Evolutionary conservation across 2,113 vertebrate genomes (phyloP), one percentile per base, ranked within the genome.

Genomic region (Neolamprologus devosi): DNA sequence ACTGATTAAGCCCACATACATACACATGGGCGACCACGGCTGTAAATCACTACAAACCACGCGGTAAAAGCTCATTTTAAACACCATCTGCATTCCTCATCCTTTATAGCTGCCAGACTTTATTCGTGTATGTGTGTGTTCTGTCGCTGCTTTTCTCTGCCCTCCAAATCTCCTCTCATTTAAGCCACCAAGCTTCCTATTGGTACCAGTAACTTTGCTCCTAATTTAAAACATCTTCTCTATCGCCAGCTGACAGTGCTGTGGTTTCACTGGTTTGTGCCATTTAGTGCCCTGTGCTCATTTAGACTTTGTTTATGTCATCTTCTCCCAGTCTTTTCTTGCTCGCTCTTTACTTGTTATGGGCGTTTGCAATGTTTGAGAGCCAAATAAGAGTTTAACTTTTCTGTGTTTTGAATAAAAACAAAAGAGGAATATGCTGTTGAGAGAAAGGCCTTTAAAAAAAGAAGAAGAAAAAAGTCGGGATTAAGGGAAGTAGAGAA

Each of bases 11-110:
- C 83, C 60, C 83, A 88, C 51, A 78, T 40, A 42, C 57, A 70
- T 33, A 49, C 35, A 85, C 81, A 85, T 35, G 40, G 42, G 51
- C 37, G 65, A 83, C 89, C 82, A 35, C 91, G 42, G 82, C 91
- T 84, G 75, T 94, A 93, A 94, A 93, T 90, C 81, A 21, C 81
- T 90, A 57, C 53, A 89, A 93, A 92, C 90, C 87, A 73, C 68
- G 7, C 85, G 63, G 86, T 92, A 94, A 94, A 94, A 91, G 68
- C 89, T 91, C 65, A 93, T 92, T 94, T 94, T 91, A 93, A 93
- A 94, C 88, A 60, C 88, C 88, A 94, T 93, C 92, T 86, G 86
- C 86, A 93, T 95, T 94, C 89, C 88, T 90, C 84, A 3, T 87
- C 45, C 51, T 90, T 91, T 88, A 92, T 80, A 89, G 81, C 79